These are phyloP conservation scores for Pollenia griseotomentosa DNA, from an alignment of 2,888 invertebrate genomes.

Conservation along the genomic window DNA sequence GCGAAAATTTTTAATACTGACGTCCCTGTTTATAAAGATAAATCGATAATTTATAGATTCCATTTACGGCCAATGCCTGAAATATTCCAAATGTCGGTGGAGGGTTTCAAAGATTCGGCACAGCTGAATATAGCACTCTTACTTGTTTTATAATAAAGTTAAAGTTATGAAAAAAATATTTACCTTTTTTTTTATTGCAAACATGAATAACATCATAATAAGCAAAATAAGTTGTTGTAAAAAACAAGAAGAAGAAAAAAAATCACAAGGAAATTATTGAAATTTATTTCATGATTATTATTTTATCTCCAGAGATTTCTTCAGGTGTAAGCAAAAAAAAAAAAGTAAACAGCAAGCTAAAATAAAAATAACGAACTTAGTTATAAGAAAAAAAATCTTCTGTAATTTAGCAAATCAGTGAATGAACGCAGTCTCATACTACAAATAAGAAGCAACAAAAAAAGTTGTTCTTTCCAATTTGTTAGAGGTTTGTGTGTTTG, in stretches of 20 bases:
- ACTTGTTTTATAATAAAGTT: no score
- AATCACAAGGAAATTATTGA: neutral
- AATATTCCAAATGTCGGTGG: no score
- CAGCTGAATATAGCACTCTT: no score
- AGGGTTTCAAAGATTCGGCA: no score
- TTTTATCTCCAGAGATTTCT: neutral
- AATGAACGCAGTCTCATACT: slow-evolving; percentile 3
- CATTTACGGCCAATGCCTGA: no score
- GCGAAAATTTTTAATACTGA: no score
- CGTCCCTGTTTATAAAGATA: no score
- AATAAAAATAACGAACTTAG: neutral
- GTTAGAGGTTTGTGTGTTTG: neutral
- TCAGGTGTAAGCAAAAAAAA: slow-evolving; percentile 8
- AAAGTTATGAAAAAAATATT: no score
- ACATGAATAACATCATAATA: neutral
- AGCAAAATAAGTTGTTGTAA: neutral
- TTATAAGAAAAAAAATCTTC: neutral
- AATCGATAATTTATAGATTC: no score
- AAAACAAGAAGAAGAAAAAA: neutral
- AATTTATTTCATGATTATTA: neutral
- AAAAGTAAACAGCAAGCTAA: neutral
- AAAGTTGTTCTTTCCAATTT: no score
- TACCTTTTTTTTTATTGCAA: neutral
- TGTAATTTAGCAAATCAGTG: slow-evolving; percentile 44
- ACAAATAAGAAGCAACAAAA: neutral